phyloP scores from a whole-genome alignment of 2,797 vertebrate genomes.

The Sternotherus odoratus region DNA sequence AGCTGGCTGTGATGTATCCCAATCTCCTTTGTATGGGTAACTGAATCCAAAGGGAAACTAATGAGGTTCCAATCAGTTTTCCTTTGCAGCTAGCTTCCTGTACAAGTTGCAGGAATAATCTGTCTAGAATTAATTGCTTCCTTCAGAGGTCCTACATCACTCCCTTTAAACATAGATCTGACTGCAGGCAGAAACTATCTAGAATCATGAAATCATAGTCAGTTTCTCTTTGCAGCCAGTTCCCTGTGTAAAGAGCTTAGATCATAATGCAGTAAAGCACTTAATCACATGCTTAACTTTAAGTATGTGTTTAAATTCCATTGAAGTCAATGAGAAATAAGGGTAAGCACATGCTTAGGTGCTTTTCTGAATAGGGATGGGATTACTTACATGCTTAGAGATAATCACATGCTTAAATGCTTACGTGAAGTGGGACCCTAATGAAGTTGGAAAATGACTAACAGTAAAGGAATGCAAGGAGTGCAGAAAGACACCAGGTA shows the following conservation, averaged over 20 bases:
- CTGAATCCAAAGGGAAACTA: neutral
- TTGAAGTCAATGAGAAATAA: constrained; percentile 29
- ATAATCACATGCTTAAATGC: constrained; percentile 51
- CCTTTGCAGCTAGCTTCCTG: constrained; percentile 27
- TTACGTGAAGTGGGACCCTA: neutral
- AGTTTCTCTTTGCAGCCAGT: constrained; percentile 52
- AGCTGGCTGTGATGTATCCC: neutral
- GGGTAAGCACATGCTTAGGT: constrained; percentile 54
- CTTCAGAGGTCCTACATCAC: neutral
- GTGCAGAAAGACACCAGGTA: constrained; percentile 33
- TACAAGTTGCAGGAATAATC: constrained; percentile 21
- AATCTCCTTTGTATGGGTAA: neutral
- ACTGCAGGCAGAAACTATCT: neutral
- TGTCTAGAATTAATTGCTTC: constrained; percentile 40
- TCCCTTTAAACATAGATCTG: constrained; percentile 36
- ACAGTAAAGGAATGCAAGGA: neutral
- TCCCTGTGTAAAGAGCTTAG: constrained; percentile 51
- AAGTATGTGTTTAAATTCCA: constrained; percentile 66
- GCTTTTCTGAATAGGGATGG: neutral
- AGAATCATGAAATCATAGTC: constrained; percentile 30
- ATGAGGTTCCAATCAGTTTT: constrained; percentile 19
- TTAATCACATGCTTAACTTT: constrained; percentile 68
- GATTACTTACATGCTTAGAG: constrained; percentile 33
- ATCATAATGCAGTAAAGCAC: constrained; percentile 52
- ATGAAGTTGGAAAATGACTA: neutral